Percentiles rank a stretch among this genome's conserved stretches.
phyloP scores from a whole-genome alignment of 1,140 invertebrate species.

The Bombus breviceps region DNA sequence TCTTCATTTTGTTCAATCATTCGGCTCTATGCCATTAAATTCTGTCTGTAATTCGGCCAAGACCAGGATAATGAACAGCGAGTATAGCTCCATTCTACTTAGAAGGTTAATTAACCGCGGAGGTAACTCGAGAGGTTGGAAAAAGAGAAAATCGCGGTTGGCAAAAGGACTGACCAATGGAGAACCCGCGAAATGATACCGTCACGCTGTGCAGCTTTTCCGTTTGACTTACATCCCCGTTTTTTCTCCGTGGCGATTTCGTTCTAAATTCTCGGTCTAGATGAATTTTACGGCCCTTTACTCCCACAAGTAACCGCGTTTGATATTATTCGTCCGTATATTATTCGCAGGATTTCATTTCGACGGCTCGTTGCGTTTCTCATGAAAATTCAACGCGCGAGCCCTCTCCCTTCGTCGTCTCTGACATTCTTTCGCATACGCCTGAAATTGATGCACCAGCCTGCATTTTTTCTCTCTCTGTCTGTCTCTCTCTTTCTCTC shows the following conservation, averaged over 20 bases:
- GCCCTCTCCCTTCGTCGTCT: background rate
- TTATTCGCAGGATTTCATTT: slow-evolving; percentile 17
- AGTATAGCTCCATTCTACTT: slow-evolving; percentile 4
- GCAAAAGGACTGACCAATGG: background rate
- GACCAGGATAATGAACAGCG: slow-evolving; percentile 40
- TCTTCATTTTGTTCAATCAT: background rate
- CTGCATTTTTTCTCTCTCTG: background rate
- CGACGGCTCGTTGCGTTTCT: slow-evolving; percentile 25
- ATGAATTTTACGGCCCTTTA: slow-evolving; percentile 21
- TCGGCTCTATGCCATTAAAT: slow-evolving; percentile 20
- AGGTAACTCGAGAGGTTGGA: slow-evolving; percentile 35
- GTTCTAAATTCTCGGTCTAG: slow-evolving; percentile 13
- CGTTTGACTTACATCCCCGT: background rate
- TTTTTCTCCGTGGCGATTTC: background rate
- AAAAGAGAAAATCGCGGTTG: background rate
- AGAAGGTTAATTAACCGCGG: slow-evolving; percentile 55
- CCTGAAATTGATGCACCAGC: slow-evolving; percentile 9
- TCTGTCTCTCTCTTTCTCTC: background rate
- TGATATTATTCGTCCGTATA: slow-evolving; percentile 18
- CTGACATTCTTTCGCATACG: slow-evolving; percentile 21
- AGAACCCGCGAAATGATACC: slow-evolving; percentile 20
- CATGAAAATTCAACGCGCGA: slow-evolving; percentile 28
- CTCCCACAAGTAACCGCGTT: slow-evolving; percentile 1
- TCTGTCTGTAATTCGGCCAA: slow-evolving; percentile 41
- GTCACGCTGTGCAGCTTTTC: background rate